Evolutionary conservation across 2,888 invertebrate species (phyloP).

Genomic region (Anthophora plumipes): DNA sequence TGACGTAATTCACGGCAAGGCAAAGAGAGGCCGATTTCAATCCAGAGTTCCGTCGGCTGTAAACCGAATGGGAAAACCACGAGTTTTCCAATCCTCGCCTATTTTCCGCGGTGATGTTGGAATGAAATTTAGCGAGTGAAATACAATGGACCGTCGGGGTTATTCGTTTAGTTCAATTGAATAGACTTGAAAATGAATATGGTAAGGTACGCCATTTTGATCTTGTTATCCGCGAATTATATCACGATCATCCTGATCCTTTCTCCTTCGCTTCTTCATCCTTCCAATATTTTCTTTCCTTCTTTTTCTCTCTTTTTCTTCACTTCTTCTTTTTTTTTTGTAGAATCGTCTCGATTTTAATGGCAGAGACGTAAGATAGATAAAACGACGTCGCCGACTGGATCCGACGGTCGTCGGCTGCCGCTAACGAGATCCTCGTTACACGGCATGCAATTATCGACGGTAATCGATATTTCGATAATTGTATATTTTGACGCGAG

Average conservation of each 20-base stretch:
- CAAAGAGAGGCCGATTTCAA: slow-evolving; percentile 4
- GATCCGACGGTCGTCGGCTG: slow-evolving; percentile 34
- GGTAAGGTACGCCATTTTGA: slow-evolving; percentile 45
- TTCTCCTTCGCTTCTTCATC: neutral
- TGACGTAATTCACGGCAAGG: neutral
- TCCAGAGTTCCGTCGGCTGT: slow-evolving; percentile 7
- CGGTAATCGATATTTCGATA: slow-evolving; percentile 64
- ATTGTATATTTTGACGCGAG: slow-evolving; percentile 63
- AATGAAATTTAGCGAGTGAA: slow-evolving; percentile 35
- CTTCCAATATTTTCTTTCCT: neutral
- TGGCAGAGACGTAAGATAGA: slow-evolving; percentile 65
- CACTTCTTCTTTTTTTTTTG: slow-evolving; percentile 18
- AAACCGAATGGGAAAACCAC: slow-evolving; percentile 25
- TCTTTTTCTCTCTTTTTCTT: neutral
- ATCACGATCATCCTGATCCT: slow-evolving; percentile 19
- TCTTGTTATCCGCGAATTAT: slow-evolving; percentile 61
- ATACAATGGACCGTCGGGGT: slow-evolving; percentile 27
- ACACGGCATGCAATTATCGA: slow-evolving; percentile 75
- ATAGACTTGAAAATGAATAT: slow-evolving; percentile 47
- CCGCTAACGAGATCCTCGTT: slow-evolving; percentile 75
- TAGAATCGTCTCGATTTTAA: slow-evolving; percentile 70
- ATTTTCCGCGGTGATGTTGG: neutral
- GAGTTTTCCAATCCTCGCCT: neutral
- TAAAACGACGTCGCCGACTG: slow-evolving; percentile 46
- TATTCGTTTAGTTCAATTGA: slow-evolving; percentile 40